Base-by-base conservation (phyloP, 2,797 vertebrate species). In the Cirrhinus molitorella region DNA sequence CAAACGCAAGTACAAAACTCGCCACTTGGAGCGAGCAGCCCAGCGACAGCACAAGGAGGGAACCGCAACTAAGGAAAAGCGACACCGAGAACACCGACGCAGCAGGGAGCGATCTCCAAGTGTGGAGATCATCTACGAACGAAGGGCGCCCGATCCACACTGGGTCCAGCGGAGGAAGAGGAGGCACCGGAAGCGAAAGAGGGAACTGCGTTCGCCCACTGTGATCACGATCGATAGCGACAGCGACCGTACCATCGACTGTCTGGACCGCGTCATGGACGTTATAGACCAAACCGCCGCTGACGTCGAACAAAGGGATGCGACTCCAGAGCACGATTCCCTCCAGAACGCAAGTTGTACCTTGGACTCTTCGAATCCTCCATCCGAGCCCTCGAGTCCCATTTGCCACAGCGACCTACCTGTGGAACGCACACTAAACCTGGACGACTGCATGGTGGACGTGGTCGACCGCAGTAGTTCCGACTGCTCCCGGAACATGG, bases 1-100 rank as follows among this genome's bases (percentile, higher is more conserved):
- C 5, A 99, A 99, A 90, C 96, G 97, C 83, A 99, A 99, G 87
- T 98, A 98, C 83, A 99, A 99, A 94, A 96, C 96, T 6, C 95
- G 96, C 4, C 97, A 99, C 91, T 90, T 99, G 86, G 98, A 99
- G 86, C 7, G 87, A 90, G 25, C 66, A 2, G 88, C 83, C 3
- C 84, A 16, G 28, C 78, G 83, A 6, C 70, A 76, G 57, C 73
- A 72, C 81, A 31, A 25, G 28, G 83, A 91, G 23, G 94, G 93
- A 88, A 93, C 45, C 17, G 10, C 94, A 14, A 94, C 91, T 81
- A 93, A 89, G 78, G 93, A 89, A 84, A 93, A 91, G 75, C 92
- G 91, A 1, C 95, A 85, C 93, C 86, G 31, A 80, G 88, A 77
- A 95, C 87, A 87, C 92, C 79, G 51, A n/a, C 67, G 51, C 10